Base-by-base conservation (phyloP, 2,797 vertebrate genomes). In the Zalophus californianus region DNA sequence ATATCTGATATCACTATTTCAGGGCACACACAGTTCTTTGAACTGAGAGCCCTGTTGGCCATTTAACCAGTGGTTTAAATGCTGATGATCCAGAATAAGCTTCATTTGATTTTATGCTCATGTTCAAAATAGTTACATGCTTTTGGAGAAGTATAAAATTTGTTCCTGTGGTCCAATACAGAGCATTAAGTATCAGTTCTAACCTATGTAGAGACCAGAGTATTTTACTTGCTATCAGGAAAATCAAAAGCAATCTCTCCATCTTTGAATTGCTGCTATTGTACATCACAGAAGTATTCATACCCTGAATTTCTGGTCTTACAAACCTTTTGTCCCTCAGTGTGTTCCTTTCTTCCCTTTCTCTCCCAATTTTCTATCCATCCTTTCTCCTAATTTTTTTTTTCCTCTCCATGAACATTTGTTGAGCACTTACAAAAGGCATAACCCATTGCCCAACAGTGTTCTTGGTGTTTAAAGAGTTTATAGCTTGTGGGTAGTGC, bases 31-130 rank as follows among this genome's bases (percentile, higher is more conserved):
- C 12, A 62, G 1, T 94, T 94, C 13, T 90, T 94, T 70, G 64
- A 93, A 7, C 41, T 79, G 62, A 38, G 14, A 84, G 10, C 54
- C 54, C 16, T 92, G 5, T 78, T 58, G 16, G 23, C 7, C 21
- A 79, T 82, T 94, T 70, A 85, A 72, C 11, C 70, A 66, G 60
- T 78, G 35, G 52, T 95, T 92, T 87, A 54, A 94, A 89, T 88
- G 16, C 2, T 70, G 38, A 64, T 84, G 27, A 25, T 62, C 8
- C 94, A 95, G 23, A 91, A 70, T 94, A 85, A n/a, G 9, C 10
- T n/a, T 75, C 21, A n/a, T 90, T 75, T 72, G 21, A 80, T 92
- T 94, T 95, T 35, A 78, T 82, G 14, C 9, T 86, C 5, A 21
- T 91, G 80, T 93, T 11, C 35, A 70, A 75, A 91, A 82, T 41